phyloP scores from a whole-genome alignment of 2,113 vertebrate species.

The Arenaria interpres region DNA sequence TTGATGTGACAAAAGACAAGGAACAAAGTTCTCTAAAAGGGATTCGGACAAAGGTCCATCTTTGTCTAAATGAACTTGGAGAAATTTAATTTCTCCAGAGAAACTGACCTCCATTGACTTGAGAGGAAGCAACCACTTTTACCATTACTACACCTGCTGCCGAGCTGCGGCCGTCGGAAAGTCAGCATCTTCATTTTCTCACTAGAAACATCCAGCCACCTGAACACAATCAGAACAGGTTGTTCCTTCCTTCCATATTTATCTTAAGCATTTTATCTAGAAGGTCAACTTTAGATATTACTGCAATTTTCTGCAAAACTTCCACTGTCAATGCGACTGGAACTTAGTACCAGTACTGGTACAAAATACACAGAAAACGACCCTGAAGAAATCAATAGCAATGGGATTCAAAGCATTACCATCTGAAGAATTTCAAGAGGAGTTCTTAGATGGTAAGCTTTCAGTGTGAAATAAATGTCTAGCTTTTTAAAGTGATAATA shows the following conservation, averaged over 20 bases:
- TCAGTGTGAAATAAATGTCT: neutral
- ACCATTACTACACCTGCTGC: neutral
- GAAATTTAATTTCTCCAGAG: neutral
- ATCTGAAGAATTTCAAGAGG: neutral
- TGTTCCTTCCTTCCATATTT: neutral
- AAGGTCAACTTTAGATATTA: neutral
- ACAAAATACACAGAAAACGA: neutral
- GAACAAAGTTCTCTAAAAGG: neutral
- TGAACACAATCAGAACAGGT: neutral
- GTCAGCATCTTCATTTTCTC: neutral
- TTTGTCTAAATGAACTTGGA: neutral
- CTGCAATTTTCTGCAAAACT: neutral
- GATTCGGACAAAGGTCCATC: neutral
- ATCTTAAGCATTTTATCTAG: neutral
- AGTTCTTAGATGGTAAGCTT: neutral
- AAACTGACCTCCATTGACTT: neutral
- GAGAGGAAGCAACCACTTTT: neutral
- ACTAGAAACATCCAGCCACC: neutral
- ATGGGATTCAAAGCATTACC: neutral
- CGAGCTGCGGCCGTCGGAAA: accelerated
- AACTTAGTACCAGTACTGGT: neutral
- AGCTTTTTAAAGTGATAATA: neutral
- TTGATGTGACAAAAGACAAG: neutral
- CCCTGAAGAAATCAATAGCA: neutral
- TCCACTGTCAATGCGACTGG: neutral